A percentile compares a stretch with the other conserved stretches of the same genome.
Evolutionary conservation across 2,797 vertebrate species (phyloP).

Genomic region (Cottoperca gobio): DNA sequence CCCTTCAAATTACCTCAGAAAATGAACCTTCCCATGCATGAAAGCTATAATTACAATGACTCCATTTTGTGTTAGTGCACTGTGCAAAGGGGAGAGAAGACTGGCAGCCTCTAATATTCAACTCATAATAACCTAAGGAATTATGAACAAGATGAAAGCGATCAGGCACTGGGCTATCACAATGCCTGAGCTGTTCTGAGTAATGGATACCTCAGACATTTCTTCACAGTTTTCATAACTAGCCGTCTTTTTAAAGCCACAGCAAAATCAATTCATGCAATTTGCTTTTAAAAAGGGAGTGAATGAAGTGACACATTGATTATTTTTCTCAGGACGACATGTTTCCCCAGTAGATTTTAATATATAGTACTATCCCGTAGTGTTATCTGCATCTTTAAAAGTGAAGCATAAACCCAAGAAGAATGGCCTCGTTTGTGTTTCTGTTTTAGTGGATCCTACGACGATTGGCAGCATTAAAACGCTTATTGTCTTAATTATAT

Average conservation of each 20-base stretch:
- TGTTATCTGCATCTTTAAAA: constrained; percentile 21
- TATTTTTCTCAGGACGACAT: constrained; percentile 11
- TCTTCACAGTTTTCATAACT: constrained; percentile 45
- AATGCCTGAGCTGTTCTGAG: constrained; percentile 59
- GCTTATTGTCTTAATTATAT: constrained; percentile 45
- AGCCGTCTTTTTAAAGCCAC: constrained; percentile 37
- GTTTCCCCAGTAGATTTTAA: constrained; percentile 22
- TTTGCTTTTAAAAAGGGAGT: constrained; percentile 37
- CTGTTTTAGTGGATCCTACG: constrained; percentile 12
- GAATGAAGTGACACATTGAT: constrained; percentile 40
- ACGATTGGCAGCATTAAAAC: constrained; percentile 24
- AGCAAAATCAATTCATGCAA: constrained; percentile 51
- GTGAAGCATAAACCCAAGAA: constrained; percentile 14
- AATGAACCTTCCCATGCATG: constrained; percentile 83
- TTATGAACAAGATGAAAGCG: constrained; percentile 79
- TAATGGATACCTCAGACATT: constrained; percentile 57
- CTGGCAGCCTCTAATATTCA: constrained; percentile 79
- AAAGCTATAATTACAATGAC: constrained; percentile 83
- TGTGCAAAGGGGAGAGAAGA: constrained; percentile 56
- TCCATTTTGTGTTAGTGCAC: constrained; percentile 75
- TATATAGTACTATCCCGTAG: not conserved
- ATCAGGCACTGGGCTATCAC: constrained; percentile 68
- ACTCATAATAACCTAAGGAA: constrained; percentile 78
- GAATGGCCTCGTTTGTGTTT: constrained; percentile 26
- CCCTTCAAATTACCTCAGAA: constrained; percentile 78